phyloP scores from a whole-genome alignment of 2,113 vertebrate species.

The Ceratotherium simum region DNA sequence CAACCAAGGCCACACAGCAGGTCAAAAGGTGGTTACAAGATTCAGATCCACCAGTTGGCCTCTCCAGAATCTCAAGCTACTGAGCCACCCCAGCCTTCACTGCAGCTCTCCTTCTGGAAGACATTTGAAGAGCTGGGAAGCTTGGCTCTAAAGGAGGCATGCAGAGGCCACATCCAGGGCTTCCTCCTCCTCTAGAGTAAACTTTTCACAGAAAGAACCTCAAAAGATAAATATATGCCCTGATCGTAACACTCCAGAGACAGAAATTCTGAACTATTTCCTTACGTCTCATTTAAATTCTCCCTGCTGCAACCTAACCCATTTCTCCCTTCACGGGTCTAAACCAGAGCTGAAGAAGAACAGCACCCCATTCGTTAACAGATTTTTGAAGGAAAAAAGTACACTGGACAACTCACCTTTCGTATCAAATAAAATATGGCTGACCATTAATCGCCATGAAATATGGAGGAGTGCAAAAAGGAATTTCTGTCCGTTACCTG shows the following conservation, averaged over 20 bases:
- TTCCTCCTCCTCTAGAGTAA: not conserved
- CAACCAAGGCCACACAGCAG: not conserved
- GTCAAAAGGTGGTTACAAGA: not conserved
- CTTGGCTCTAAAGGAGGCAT: not conserved
- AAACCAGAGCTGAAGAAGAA: slow-evolving; percentile 9
- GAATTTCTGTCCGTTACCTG: not conserved
- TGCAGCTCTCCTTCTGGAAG: not conserved
- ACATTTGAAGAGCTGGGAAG: not conserved
- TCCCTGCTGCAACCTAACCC: not conserved
- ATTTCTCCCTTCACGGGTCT: not conserved
- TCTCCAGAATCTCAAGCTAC: not conserved
- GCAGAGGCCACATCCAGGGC: not conserved
- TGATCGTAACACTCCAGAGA: not conserved
- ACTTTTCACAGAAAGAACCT: not conserved
- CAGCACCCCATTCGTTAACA: not conserved
- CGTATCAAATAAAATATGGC: not conserved
- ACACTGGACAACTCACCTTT: not conserved
- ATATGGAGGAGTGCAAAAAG: not conserved
- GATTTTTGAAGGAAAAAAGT: not conserved
- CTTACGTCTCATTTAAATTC: not conserved
- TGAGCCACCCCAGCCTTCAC: not conserved
- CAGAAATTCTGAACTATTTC: not conserved
- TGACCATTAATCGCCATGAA: not conserved
- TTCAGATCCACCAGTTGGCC: not conserved
- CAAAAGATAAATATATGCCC: not conserved